Base-by-base conservation (phyloP, 2,888 invertebrate genomes). In the Phlogophora meticulosa region DNA sequence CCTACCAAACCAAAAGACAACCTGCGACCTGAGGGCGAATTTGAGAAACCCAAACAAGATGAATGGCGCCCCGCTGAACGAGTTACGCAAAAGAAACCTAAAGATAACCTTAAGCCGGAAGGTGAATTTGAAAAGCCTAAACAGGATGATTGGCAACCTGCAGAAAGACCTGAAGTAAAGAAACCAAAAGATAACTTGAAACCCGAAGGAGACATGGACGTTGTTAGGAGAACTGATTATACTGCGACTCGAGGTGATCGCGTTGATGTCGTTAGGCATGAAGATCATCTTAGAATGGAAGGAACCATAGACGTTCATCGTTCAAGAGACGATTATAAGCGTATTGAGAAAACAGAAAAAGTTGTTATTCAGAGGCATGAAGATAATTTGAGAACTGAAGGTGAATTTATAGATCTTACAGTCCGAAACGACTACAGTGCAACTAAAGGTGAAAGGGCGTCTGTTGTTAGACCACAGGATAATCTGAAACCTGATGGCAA, bases 211-310 rank as follows among this genome's bases (percentile, higher is more conserved):
- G 93, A 96, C 86, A 96, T 92, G 96, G 96, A 88, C 85, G 90
- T 90, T 78, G 86, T 86, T 80, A 93, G 88, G 84, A 91, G 92
- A 82, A 92, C 88, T 73, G 95, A 88, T 87, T 95, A 93, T 65
- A 93, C 93, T 17, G 94, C 95, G 7, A 94, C 95, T 24, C 93
- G 93, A 60, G 97, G 96, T 9, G 97, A 97, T 85, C 92, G 97
- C 61, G 96, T 96, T 1, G 96, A 97, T 65, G 90, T 97, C 1
- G 95, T 96, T 2, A 96, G 88, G 83, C 97, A 96, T 76, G 96
- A 97, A 88, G 97, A 97, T 87, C 97, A 97, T 86, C 90, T 97
- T 2, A 96, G 95, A 85, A 96, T 97, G 96, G 97, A 97, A 88
- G 97, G 97, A 1, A 96, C 93, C 56, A 96, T 96, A 58, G 95